Base-by-base conservation (phyloP, 2,888 invertebrate genomes). In the Himalopsyche kuldschensis region DNA sequence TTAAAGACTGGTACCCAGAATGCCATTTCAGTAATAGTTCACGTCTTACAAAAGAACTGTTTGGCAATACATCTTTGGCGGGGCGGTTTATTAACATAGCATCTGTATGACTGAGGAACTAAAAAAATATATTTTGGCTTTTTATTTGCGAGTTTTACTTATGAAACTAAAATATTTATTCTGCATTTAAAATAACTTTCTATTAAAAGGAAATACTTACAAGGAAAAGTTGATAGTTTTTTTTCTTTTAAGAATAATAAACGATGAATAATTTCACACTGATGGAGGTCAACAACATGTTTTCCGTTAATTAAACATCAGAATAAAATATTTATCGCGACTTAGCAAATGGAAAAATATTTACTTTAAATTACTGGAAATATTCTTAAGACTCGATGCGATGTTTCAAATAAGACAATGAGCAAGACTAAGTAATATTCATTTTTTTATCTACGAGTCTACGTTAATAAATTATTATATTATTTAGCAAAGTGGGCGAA, bases 401-500 rank as follows among this genome's bases (percentile, higher is more conserved):
- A 20, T n/a, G n/a, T 55, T 55, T 15, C 55, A 55, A 20, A 55
- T 55, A 55, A 55, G n/a, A 55, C 24, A 55, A 55, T 20, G 24
- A 55, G 20, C 20, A 55, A 20, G 20, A 55, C 20, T 55, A 20
- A 35, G 35, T 10, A 8, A 8, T 32, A 32, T 17, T 1, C 17
- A 41, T 20, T 20, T 55, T 55, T 55, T 55, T 55, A 24, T 55
- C 41, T 41, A 41, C 2, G 48, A 55, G 20, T 20, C 20, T 55
- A 20, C 4, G 41, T 20, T 20, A n/a, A 55, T 55, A 55, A 55
- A 55, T 55, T 55, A 55, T 20, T 20, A 20, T 24, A 8, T 55
- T n/a, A 55, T 55, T 55, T 55, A 8, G 55, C 77, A 48, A 48
- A 63, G 82, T 79, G 78, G 82, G 82, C 82, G 69, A 55, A 55